Conservation (phyloP, 2,113 vertebrate genomes). For the Plotosus lineatus region DNA sequence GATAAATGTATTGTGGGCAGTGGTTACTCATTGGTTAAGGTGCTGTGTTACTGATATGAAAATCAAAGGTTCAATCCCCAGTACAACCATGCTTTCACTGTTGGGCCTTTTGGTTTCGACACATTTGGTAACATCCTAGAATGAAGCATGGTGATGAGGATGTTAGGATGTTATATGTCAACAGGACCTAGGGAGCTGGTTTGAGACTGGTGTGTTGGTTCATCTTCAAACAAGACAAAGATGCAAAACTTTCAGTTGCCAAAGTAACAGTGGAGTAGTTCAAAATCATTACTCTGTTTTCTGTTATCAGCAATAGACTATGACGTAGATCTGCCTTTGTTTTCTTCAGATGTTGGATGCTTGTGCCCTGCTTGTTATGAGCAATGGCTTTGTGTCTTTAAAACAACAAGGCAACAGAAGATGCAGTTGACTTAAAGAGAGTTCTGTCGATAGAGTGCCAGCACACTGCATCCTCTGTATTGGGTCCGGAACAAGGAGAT, state of each 20-base stretch:
- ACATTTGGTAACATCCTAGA: no score
- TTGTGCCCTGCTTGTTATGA: constrained; percentile 8
- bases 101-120: no score
- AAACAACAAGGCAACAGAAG: constrained; percentile 50
- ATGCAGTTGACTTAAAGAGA: constrained; percentile 58
- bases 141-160: background rate
- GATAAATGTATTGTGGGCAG: no score
- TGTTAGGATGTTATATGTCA: background rate
- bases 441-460: constrained; percentile 63
- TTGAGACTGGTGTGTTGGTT: background rate
- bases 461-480: constrained; percentile 60
- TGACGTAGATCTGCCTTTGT: background rate
- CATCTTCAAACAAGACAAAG: background rate
- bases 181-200: background rate
- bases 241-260: no score
- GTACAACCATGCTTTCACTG: no score
- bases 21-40: no score
- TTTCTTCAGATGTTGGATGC: background rate
- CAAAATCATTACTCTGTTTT: background rate
- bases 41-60: no score
- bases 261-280: background rate
- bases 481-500: constrained; percentile 63
- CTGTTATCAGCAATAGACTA: background rate
- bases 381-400: constrained; percentile 25
- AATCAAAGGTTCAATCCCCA: no score